Evolutionary conservation across 2,888 invertebrate genomes (phyloP), one percentile per base, ranked within the genome.

Genomic region (Acronicta psi): DNA sequence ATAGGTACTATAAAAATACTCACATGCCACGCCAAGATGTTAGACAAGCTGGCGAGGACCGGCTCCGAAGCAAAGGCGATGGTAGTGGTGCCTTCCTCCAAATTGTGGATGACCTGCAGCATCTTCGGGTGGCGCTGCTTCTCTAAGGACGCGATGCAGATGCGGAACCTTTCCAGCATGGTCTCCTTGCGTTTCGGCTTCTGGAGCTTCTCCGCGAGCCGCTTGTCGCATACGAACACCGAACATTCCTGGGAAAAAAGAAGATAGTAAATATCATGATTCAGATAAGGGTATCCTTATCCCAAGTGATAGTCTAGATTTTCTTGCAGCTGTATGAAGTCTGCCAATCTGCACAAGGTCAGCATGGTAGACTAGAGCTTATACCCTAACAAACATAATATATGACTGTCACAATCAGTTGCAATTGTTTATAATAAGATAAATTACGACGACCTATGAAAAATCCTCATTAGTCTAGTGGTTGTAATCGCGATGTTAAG

Each of bases 61-160:
- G 98, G 97, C 88, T 99, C 99, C 2, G 98, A 96, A n/a, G 98
- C 99, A 89, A 99, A 99, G 1, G 99, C 98, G 77, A 99, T 92
- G 2, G 98, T 98, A 80, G 98, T 97, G 45, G 96, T 94, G 65
- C 97, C 97, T 85, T 98, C 98, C 85, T 98, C 98, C 11, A 97
- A 95, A 0, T 96, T 93, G 80, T 97, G 97, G 62, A 96, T 90
- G 45, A 96, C 94, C 84, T 96, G 96, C 42, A 97, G 91, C 81
- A 97, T 95, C 91, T 97, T 98, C 4, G 98, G 98, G 91, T 99
- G 98, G 13, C 98, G 96, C 84, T 97, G 96, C 66, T 97, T 95
- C 82, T 98, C 97, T 84, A 99, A 94, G 75, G 97, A 96, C 52
- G 96, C 94, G 9, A 99, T 96, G 61, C 98, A 97, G 61, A 95